Evolutionary conservation across 2,113 vertebrate species (phyloP).

Genomic region (Corythoichthys haematopterus): DNA sequence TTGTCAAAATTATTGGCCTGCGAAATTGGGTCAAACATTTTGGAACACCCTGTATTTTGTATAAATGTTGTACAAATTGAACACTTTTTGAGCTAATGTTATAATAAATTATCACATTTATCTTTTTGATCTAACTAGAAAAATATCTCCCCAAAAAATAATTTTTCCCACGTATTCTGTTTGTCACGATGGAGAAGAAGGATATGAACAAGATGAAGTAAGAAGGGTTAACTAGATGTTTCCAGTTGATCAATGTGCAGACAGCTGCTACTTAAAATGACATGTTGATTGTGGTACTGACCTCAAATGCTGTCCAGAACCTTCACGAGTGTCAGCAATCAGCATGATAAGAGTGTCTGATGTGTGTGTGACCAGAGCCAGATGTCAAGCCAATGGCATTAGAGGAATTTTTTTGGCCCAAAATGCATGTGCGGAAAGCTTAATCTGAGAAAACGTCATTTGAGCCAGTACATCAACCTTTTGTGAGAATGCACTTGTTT

Average conservation of each 20-base stretch:
- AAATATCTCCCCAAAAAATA: too few relatives aligned
- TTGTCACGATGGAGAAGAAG: not conserved
- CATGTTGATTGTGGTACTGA: slow-evolving; percentile 7
- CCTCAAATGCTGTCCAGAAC: slow-evolving; percentile 15
- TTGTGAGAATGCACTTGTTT: not conserved
- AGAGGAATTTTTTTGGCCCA: slow-evolving; percentile 8
- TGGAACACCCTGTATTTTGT: too few relatives aligned
- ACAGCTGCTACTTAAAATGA: slow-evolving; percentile 4
- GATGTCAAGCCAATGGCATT: slow-evolving; percentile 14
- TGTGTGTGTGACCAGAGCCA: slow-evolving; percentile 31
- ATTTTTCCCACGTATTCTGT: not conserved
- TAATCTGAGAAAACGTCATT: not conserved
- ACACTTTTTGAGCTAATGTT: too few relatives aligned
- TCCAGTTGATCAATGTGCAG: not conserved
- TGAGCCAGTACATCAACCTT: not conserved
- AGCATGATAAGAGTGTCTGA: slow-evolving; percentile 17
- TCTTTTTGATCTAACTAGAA: too few relatives aligned
- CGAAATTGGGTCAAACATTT: too few relatives aligned
- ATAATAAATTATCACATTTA: too few relatives aligned
- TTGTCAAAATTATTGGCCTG: too few relatives aligned
- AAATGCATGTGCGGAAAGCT: not conserved
- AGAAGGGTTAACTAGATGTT: slow-evolving; percentile 11
- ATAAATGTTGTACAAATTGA: too few relatives aligned
- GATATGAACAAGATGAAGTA: slow-evolving; percentile 7
- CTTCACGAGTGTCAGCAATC: slow-evolving; percentile 18